Evolutionary conservation across 1,140 invertebrate genomes (phyloP).

Genomic region (Tenebrio molitor): DNA sequence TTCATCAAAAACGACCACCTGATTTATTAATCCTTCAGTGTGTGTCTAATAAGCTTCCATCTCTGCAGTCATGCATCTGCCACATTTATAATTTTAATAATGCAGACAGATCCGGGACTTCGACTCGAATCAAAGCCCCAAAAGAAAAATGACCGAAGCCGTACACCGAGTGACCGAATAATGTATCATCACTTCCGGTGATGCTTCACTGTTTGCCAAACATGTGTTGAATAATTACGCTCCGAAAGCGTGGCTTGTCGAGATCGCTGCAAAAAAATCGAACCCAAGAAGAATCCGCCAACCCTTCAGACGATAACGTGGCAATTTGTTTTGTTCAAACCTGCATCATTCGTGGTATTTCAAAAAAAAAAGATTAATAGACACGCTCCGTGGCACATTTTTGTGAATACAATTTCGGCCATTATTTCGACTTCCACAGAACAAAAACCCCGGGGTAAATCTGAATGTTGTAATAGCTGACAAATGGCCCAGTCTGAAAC

Average conservation of each 20-base stretch:
- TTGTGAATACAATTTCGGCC: background rate
- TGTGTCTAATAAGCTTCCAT: too few relatives aligned
- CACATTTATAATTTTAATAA: too few relatives aligned
- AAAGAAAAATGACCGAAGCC: too few relatives aligned
- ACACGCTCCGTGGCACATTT: background rate
- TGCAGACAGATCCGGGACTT: too few relatives aligned
- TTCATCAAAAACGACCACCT: too few relatives aligned
- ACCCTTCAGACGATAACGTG: too few relatives aligned
- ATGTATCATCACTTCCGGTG: conserved; percentile 25
- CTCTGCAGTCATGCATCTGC: too few relatives aligned
- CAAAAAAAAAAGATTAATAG: background rate
- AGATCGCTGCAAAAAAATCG: too few relatives aligned
- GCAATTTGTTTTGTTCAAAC: too few relatives aligned
- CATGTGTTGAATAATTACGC: conserved; percentile 16
- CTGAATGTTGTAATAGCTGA: background rate
- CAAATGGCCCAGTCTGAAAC: background rate
- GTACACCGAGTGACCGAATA: conserved; percentile 4
- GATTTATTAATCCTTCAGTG: too few relatives aligned
- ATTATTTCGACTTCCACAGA: background rate
- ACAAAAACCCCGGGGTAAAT: background rate
- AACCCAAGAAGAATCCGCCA: too few relatives aligned
- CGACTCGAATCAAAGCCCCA: too few relatives aligned
- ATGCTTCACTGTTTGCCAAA: conserved; percentile 1
- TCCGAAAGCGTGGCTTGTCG: background rate
- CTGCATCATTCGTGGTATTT: background rate